Evolutionary conservation across 2,797 vertebrate species (phyloP), one percentile per base, ranked within the genome.

Genomic region (Falco berigora): DNA sequence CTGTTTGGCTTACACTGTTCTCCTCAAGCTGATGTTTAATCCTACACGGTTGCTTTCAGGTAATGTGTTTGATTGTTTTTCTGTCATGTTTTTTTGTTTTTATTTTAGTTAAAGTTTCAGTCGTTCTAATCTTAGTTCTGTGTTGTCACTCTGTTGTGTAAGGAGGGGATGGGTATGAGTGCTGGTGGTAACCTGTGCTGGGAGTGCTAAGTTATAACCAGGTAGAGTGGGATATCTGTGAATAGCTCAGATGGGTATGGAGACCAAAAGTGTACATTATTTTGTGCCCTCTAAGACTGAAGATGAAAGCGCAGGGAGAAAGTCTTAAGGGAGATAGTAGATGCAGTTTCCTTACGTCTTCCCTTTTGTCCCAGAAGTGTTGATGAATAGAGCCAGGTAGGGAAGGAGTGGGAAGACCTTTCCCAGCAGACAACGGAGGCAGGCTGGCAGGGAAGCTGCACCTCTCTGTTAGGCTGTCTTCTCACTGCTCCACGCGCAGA

Each of bases 81-180:
- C 68, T 94, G 25, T 94, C 92, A n/a, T 25, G 23, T 89, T 93
- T 91, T 64, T 59, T 93, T 77, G 10, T 30, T 75, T 95, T 95
- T 78, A 61, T 92, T 95, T 94, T 76, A 76, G 55, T 81, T 72
- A 77, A 92, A 89, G 47, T 64, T 90, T 85, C 61, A 78, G 44
- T 90, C 64, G 8, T 94, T 80, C 92, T 94, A 85, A 67, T 25
- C 68, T 56, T 76, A 88, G 86, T 91, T 95, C 47, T 95, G 66
- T 94, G 84, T 95, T 91, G 88, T 95, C 92, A 50, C 92, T 96
- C 44, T 69, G 76, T 95, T 93, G 85, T 84, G 52, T 85, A 24
- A 82, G 55, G 42, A 72, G 73, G 55, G 87, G 63, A 53, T 9
- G 22, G 72, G 71, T 66, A 15, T 46, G 46, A 80, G 49, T 67